Base-by-base conservation (phyloP, 2,113 vertebrate species). In the Taxidea taxus region DNA sequence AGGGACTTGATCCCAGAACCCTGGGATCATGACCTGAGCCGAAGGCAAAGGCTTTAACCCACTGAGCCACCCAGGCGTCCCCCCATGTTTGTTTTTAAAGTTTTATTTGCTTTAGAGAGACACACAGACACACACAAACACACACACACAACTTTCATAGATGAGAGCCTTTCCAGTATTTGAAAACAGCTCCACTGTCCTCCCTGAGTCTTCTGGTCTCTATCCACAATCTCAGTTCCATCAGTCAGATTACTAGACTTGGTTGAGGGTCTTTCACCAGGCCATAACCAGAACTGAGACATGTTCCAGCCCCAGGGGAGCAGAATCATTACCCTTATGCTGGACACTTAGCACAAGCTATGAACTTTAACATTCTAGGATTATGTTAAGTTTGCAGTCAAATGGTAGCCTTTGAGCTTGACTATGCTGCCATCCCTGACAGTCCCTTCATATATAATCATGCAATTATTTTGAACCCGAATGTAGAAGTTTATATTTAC, bases 401-500 rank as follows among this genome's bases (percentile, higher is more conserved):
- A 44, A 58, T 39, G 11, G 13, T 90, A 34, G 27, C 51, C 44
- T n/a, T 83, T 90, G 14, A 87, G 31, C 68, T 51, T 74, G 54
- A 37, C 4, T 44, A 58, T 42, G 31, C 56, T 83, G 21, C 18
- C 7, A 74, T 66, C 44, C 21, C n/a, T 49, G 25, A 49, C 11
- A 58, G 37, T 68, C 34, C 27, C 37, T 44, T 94, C 78, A 85
- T 72, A 70, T 0, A 34, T 62, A n/a, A n/a, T n/a, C 25, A 10
- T 93, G 21, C 14, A 82, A 78, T 89, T 85, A 80, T 82, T 95
- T 85, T 91, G 37, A 62, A 87, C 91, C 39, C 70, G 70, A 87
- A 31, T 56, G 15, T 37, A 87, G 85, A 84, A 93, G 56, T 80
- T 94, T 84, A 70, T 16, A 62, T 54, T 92, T 87, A 84, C 23